Percentiles rank a stretch among this genome's conserved stretches.
These are phyloP conservation scores for Malurus alboscapulatus DNA, from an alignment of 2,113 vertebrate species.

Conservation along the genomic window DNA sequence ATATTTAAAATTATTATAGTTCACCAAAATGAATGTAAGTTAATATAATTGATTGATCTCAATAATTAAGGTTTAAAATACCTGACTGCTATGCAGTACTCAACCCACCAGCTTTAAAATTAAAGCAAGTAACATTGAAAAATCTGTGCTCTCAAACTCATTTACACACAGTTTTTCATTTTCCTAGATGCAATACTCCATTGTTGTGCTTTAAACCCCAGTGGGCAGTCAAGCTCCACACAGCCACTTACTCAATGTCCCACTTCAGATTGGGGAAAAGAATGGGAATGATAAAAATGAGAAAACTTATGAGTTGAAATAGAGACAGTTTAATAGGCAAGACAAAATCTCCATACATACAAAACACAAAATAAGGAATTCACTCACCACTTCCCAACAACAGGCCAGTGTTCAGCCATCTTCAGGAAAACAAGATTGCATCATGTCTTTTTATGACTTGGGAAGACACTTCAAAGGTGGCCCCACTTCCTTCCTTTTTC, in stretches of 20 bases:
- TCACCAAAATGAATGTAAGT: neutral
- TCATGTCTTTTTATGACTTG: rapidly evolving
- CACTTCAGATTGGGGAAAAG: neutral
- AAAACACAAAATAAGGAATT: neutral
- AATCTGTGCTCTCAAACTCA: neutral
- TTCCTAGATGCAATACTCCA: neutral
- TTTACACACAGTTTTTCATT: neutral
- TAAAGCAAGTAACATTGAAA: neutral
- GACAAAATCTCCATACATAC: neutral
- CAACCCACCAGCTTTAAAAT: neutral
- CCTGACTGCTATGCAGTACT: neutral
- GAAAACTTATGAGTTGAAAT: neutral
- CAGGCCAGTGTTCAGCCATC: neutral
- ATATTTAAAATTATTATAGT: neutral
- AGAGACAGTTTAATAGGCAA: neutral
- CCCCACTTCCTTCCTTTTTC: neutral
- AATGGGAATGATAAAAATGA: rapidly evolving
- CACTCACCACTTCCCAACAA: neutral
- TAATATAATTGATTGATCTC: neutral
- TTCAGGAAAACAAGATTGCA: neutral
- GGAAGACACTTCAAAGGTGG: rapidly evolving
- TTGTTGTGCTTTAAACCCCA: neutral
- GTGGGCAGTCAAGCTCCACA: neutral
- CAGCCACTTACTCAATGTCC: neutral
- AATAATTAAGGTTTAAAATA: neutral